Evolutionary conservation across 2,888 invertebrate species (phyloP).

Genomic region (Sesia bembeciformis): DNA sequence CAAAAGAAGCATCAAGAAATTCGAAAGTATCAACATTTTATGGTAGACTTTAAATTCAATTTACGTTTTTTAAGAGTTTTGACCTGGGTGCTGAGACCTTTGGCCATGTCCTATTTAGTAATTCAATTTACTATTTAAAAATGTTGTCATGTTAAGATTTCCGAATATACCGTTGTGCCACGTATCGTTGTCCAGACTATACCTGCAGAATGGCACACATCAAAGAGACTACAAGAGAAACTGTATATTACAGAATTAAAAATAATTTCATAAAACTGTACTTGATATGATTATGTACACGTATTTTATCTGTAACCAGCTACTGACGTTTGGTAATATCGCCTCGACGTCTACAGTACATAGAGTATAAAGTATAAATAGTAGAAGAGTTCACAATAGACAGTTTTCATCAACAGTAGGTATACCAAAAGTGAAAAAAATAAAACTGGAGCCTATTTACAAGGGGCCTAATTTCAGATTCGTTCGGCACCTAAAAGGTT

Average conservation of each 20-base stretch:
- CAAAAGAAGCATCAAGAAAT: no score
- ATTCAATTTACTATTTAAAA: no score
- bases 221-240: constrained; percentile 52
- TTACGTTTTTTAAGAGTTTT: no score
- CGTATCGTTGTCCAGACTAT: constrained; percentile 4
- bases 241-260: constrained; percentile 53
- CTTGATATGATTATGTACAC: constrained; percentile 67
- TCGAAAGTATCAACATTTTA: no score
- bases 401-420: background rate
- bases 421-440: constrained; percentile 17
- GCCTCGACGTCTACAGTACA: constrained; percentile 4
- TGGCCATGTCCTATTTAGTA: no score
- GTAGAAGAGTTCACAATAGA: constrained; percentile 10
- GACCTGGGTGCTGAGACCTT: no score
- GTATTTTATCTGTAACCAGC: constrained; percentile 26
- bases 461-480: constrained; percentile 14
- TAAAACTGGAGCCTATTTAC: constrained; percentile 23
- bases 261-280: constrained; percentile 58
- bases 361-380: constrained; percentile 24
- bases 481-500: constrained; percentile 12
- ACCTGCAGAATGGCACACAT: constrained; percentile 66
- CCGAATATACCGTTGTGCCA: no score
- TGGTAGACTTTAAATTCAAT: no score
- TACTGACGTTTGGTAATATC: constrained; percentile 20
- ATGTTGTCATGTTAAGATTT: no score